Base-by-base conservation (phyloP, 2,888 invertebrate species). In the Diarsia rubi region DNA sequence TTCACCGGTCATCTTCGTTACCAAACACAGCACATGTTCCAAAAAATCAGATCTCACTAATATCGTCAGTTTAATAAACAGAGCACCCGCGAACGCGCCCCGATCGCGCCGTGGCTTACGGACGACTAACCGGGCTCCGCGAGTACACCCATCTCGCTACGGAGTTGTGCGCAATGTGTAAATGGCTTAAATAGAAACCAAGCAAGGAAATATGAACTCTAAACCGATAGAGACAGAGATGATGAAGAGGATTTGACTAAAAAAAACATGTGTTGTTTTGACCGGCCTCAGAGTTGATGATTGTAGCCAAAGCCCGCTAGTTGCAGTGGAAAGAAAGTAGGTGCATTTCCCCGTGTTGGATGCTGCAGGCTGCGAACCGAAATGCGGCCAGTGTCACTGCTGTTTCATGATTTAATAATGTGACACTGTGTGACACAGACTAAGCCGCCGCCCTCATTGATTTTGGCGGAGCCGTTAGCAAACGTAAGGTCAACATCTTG, bases 271-370 rank as follows among this genome's bases (percentile, higher is more conserved):
- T 66, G 90, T 84, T 92, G 74, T 87, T 92, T 88, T 81, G 82
- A 75, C 75, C 72, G 72, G 77, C 66, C 71, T 54, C 37, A 73
- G 54, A 60, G 71, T 69, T 83, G 83, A 89, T 82, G 88, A 90
- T 90, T 91, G 90, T 91, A 84, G 88, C 86, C 86, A 89, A 90
- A 90, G 89, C 87, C 90, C 83, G 91, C 92, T 94, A 93, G 94
- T 91, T 95, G 95, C 93, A 93, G 92, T 91, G 90, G 92, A 93
- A 95, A 95, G 95, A 95, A 96, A 95, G 95, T 95, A 94, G 95
- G 94, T 91, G 94, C 95, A 93, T 95, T 95, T 95, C 93, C 93
- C 90, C 85, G 85, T 84, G 87, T 89, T 91, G 90, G 94, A 94
- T 93, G 94, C 93, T 95, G 95, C 91, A 92, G 91, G 90, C 89